phyloP scores from a whole-genome alignment of 2,797 vertebrate genomes.

The Octomys mimax region DNA sequence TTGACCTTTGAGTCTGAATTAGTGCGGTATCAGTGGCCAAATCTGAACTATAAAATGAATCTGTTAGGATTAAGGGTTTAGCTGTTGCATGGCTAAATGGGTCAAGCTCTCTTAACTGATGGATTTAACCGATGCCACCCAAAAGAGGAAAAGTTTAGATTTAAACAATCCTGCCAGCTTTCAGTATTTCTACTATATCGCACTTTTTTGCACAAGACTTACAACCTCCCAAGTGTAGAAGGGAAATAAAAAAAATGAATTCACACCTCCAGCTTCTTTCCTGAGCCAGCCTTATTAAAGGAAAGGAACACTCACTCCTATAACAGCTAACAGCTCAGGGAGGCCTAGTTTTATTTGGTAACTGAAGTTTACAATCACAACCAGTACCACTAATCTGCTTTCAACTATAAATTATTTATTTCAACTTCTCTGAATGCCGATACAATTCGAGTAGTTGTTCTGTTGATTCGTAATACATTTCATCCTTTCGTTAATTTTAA shows the following conservation, averaged over 20 bases:
- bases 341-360: not conserved
- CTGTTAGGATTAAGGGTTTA: constrained; percentile 85
- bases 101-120: constrained; percentile 82
- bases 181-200: constrained; percentile 70
- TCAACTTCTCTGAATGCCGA: not conserved
- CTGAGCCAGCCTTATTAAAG: constrained; percentile 30
- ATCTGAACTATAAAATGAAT: constrained; percentile 84
- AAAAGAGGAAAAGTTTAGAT: constrained; percentile 56
- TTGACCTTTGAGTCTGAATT: constrained; percentile 80
- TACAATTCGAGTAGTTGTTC: not conserved
- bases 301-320: not conserved
- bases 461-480: not conserved
- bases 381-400: not conserved
- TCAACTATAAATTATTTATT: not conserved
- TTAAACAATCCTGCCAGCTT: constrained; percentile 78
- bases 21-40: constrained; percentile 76
- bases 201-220: constrained; percentile 54
- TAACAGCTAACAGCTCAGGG: not conserved
- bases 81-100: constrained; percentile 82
- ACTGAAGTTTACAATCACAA: not conserved
- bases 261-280: constrained; percentile 49
- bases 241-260: constrained; percentile 61
- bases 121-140: constrained; percentile 76
- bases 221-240: constrained; percentile 62
- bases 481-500: not conserved